Evolutionary conservation across 2,888 invertebrate genomes (phyloP).

Genomic region (Antheraea yamamai): DNA sequence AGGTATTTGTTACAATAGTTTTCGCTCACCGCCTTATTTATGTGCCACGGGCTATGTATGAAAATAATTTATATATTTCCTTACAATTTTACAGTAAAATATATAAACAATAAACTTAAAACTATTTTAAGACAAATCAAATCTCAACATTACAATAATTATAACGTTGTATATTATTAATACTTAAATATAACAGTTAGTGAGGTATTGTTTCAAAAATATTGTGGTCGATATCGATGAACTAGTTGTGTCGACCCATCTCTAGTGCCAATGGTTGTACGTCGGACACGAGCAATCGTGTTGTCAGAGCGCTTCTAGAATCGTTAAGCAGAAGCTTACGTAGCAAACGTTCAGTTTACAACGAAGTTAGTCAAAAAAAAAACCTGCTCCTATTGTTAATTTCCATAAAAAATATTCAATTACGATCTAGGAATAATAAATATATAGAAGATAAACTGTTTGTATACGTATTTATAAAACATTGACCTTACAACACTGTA

Average conservation of each 20-base stretch:
- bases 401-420: neutral
- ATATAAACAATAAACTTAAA: too few relatives aligned
- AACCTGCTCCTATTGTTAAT: neutral
- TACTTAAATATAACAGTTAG: neutral
- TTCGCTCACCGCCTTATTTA: too few relatives aligned
- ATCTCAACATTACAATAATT: neutral
- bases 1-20: too few relatives aligned
- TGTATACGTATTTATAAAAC: neutral
- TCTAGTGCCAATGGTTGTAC: slow-evolving; percentile 47
- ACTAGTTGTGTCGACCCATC: slow-evolving; percentile 31
- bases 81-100: too few relatives aligned
- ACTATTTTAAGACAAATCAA: too few relatives aligned
- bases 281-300: slow-evolving; percentile 41
- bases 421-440: neutral
- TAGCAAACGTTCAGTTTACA: slow-evolving; percentile 31
- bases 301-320: slow-evolving; percentile 41
- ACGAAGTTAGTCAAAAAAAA: neutral
- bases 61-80: too few relatives aligned
- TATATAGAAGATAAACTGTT: neutral
- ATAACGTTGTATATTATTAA: neutral
- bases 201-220: neutral
- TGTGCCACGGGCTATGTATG: too few relatives aligned
- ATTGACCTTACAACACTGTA: neutral
- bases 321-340: slow-evolving; percentile 43
- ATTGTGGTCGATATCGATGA: slow-evolving; percentile 24